Evolutionary conservation across 2,888 invertebrate genomes (phyloP), one percentile per base, ranked within the genome.

Genomic region (Apotomis turbidana): DNA sequence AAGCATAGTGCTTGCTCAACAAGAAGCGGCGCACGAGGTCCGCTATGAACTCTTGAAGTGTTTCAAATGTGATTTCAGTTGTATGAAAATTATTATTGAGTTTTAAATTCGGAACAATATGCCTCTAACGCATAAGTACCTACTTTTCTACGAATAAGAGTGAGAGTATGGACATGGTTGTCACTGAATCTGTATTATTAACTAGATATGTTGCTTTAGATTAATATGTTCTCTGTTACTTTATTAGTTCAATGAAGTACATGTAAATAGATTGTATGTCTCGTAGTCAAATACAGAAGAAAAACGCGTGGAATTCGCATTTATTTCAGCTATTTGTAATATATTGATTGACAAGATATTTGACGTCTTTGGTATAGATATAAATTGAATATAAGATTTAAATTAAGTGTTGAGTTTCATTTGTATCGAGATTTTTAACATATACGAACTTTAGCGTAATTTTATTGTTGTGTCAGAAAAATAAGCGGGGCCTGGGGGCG

Each of bases 1-100:
- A 98, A 89, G 97, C 97, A 94, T 97, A 96, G 94, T 86, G 80
- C 78, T 79, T 79, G 74, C 76, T 83, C 59, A 54, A 74, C 62
- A 70, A 71, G 67, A 75, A 76, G 77, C 72, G 72, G 68, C 54
- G 72, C n/a, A 72, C 72, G 62, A 57, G 60, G 54, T 78, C 76
- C 76, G 73, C 77, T 70, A 75, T 75, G 74, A 74, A 74, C 62
- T 74, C 73, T 77, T 78, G 76, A 78, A 70, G 81, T 84, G 84
- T 85, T 85, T 84, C 84, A 83, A 87, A 86, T 87, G 85, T 87
- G 86, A 88, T 87, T 85, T 84, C 81, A 81, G 84, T 84, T 86
- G 81, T 82, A 85, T 81, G 77, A 79, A 77, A 78, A 80, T 79
- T 76, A 81, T 80, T 78, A 77, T 79, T 82, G 78, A 78, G 79